Base-by-base conservation (phyloP, 2,888 invertebrate species). In the Willowsia nigromaculata region DNA sequence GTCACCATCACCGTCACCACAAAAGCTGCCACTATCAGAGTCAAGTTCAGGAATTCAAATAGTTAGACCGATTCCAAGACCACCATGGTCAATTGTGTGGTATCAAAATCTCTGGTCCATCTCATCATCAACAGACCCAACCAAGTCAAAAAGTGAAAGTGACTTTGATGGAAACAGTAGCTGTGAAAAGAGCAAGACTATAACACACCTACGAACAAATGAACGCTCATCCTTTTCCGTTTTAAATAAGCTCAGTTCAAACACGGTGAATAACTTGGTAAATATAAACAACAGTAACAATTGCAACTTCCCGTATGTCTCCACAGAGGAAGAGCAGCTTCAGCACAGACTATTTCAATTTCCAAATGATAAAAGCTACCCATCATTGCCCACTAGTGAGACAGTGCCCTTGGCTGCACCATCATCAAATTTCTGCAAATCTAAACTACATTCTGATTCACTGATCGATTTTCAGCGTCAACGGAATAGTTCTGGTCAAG, bases 51-150 rank as follows among this genome's bases (percentile, higher is more conserved):
- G 50, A 62, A 85, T 88, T 0, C 83, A 76, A 11, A 91, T 92
- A 78, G 88, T 93, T 9, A 74, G 92, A 82, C 93, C 93, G 0
- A 91, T 90, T 65, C 92, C 93, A 43, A 87, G 92, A 90, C 93
- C 92, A 40, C 91, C 93, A 0, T 93, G 93, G 92, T 90, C 93
- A 6, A 92, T 92, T 22, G 65, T 92, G 13, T 93, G 93, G 93
- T 93, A 93, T 78, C 92, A 92, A 59, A 93, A 91, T 62, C 47
- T 92, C 25, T 92, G 92, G 92, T 83, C 90, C 65, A n/a, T 83
- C 13, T 71, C 50, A 50, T 76, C 76, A 43, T 68, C 43, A 18
- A 65, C 65, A 40, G 25, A 40, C 2, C 50, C 27, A 30, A 3
- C 27, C 13, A 37, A 1, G 9, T 0, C 53, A 37, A 22, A 25